A percentile compares a stretch with the other conserved stretches of the same genome.
phyloP scores from a whole-genome alignment of 2,888 invertebrate genomes.

The Eurytoma adleriae region DNA sequence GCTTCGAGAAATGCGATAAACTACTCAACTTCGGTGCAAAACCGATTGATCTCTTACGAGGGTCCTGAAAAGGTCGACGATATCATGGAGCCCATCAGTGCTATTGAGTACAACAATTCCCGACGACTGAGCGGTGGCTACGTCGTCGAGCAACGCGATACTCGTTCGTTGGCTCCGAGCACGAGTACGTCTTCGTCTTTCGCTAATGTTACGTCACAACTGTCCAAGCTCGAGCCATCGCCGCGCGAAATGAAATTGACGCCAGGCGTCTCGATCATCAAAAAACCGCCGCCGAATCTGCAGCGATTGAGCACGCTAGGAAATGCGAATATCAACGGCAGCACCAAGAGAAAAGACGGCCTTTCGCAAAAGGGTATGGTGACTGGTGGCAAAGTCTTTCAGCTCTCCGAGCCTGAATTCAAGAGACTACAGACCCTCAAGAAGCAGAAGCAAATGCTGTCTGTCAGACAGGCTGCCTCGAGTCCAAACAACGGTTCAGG shows the following conservation, averaged over 20 bases:
- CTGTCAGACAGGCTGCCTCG: conserved; percentile 63
- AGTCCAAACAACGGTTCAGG: conserved; percentile 53
- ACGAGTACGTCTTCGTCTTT: conserved; percentile 4
- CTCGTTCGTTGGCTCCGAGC: background rate
- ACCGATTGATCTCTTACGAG: conserved; percentile 87
- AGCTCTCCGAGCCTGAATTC: conserved; percentile 87
- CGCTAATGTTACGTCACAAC: conserved; percentile 41
- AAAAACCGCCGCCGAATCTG: conserved; percentile 72
- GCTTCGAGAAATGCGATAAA: conserved; percentile 86
- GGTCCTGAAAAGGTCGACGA: conserved; percentile 74
- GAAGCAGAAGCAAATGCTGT: conserved; percentile 76
- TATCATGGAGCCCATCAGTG: conserved; percentile 68
- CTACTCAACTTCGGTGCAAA: conserved; percentile 89
- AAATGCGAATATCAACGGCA: conserved; percentile 59
- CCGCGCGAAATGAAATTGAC: conserved; percentile 68
- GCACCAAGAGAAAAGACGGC: conserved; percentile 75
- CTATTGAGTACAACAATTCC: conserved; percentile 67
- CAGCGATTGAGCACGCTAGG: conserved; percentile 67
- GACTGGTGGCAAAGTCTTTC: conserved; percentile 85
- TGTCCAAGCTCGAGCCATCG: conserved; percentile 50
- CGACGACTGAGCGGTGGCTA: conserved; percentile 72
- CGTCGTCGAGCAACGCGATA: conserved; percentile 65
- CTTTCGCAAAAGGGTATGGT: conserved; percentile 77
- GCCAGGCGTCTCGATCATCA: conserved; percentile 73
- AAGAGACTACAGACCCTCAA: conserved; percentile 80